Percentiles rank a stretch among this genome's conserved stretches.
Evolutionary conservation across 35 echinoderm and acorn worm species (phyloP).

Genomic region (Stichopus chloronotus): DNA sequence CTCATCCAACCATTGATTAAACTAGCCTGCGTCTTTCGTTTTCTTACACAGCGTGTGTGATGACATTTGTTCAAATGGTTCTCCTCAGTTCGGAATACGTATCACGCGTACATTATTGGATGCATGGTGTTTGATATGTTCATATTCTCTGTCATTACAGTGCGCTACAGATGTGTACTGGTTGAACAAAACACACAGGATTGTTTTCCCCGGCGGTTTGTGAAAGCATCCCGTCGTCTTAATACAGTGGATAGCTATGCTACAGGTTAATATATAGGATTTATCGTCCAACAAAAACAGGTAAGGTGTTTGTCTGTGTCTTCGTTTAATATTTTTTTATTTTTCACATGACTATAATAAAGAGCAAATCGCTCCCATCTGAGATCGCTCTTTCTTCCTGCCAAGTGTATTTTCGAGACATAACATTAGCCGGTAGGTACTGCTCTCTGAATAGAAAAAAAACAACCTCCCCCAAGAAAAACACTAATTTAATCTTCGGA

Average conservation of each 20-base stretch:
- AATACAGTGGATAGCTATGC: not conserved
- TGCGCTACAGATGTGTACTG: not conserved
- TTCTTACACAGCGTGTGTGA: not conserved
- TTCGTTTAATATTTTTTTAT: not conserved
- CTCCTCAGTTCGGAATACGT: not conserved
- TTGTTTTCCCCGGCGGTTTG: not conserved
- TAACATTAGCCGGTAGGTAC: too few relatives aligned
- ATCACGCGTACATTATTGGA: not conserved
- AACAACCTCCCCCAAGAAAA: too few relatives aligned
- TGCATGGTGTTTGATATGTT: not conserved
- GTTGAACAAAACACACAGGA: not conserved
- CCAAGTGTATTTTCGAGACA: too few relatives aligned
- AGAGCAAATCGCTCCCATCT: too few relatives aligned
- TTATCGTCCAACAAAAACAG: not conserved
- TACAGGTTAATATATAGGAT: conserved; percentile 15
- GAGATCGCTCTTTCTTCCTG: too few relatives aligned
- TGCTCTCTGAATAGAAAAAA: too few relatives aligned
- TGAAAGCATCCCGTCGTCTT: not conserved
- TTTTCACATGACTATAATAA: too few relatives aligned
- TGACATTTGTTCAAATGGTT: not conserved
- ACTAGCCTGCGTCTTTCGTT: not conserved
- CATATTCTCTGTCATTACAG: not conserved
- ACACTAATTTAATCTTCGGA: too few relatives aligned
- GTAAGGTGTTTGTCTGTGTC: not conserved
- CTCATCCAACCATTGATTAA: conserved; percentile 24